phyloP scores from a whole-genome alignment of 1,140 invertebrate genomes.

The Drosophila simulans region DNA sequence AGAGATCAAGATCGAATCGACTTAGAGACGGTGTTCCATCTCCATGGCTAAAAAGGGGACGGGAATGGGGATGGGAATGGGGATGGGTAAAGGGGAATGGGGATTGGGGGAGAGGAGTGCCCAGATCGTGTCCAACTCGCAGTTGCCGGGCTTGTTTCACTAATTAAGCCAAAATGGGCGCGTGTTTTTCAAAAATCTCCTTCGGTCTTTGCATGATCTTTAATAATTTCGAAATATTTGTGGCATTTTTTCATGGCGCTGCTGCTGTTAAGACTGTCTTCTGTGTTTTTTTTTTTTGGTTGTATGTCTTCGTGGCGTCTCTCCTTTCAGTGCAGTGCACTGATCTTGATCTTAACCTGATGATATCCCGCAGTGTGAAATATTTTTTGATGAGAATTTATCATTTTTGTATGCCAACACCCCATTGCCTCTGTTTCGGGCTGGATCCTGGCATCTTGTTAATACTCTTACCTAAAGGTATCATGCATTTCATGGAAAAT shows the following conservation, averaged over 20 bases:
- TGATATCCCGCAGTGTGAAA: slow-evolving; percentile 81
- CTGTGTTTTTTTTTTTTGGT: background rate
- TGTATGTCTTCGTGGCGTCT: slow-evolving; percentile 36
- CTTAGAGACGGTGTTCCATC: slow-evolving; percentile 15
- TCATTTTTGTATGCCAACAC: slow-evolving; percentile 73
- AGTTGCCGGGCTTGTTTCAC: slow-evolving; percentile 73
- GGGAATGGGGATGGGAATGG: background rate
- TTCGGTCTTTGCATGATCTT: slow-evolving; percentile 74
- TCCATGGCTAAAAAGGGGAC: background rate
- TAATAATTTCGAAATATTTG: slow-evolving; percentile 81
- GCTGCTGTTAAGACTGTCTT: background rate
- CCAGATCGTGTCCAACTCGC: slow-evolving; percentile 50
- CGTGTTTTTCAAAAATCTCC: slow-evolving; percentile 60
- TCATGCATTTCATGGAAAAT: background rate
- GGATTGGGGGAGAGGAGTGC: slow-evolving; percentile 7
- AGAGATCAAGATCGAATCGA: slow-evolving; percentile 69
- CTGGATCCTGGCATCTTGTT: slow-evolving; percentile 1
- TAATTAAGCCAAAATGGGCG: slow-evolving; percentile 81
- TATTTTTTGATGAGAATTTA: slow-evolving; percentile 83
- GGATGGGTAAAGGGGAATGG: background rate
- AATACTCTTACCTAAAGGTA: slow-evolving; percentile 1
- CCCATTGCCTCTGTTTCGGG: slow-evolving; percentile 37
- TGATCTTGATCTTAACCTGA: slow-evolving; percentile 62
- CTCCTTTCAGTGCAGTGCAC: slow-evolving; percentile 27
- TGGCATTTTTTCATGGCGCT: slow-evolving; percentile 28